Conservation (phyloP, 2,113 vertebrate species). For the Zosterops japonicus region DNA sequence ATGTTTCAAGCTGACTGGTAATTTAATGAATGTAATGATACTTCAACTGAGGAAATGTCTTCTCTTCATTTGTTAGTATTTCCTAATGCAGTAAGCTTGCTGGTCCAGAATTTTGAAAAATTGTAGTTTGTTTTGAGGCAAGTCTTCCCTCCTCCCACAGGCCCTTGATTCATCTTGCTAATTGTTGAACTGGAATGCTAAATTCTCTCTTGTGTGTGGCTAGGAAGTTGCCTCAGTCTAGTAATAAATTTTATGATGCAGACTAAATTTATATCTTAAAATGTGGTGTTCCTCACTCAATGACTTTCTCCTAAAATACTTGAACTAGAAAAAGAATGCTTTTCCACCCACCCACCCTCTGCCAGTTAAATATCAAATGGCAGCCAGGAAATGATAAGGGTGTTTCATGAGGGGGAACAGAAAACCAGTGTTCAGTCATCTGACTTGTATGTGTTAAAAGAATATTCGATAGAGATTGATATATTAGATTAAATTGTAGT, state of each 20-base stretch:
- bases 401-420: not conserved
- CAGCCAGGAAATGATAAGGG: conserved; percentile 32
- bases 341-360: conserved; percentile 40
- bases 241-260: conserved; percentile 10
- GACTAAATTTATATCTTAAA: not conserved
- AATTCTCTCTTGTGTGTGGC: not conserved
- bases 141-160: not conserved
- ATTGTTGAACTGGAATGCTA: not conserved
- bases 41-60: not conserved
- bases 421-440: not conserved
- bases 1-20: not conserved
- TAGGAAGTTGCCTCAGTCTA: conserved; percentile 12
- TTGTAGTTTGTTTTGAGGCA: not conserved
- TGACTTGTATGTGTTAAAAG: not conserved
- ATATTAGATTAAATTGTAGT: not conserved
- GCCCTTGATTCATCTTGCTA: not conserved
- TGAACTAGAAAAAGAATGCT: conserved; percentile 28
- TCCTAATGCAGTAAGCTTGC: not conserved
- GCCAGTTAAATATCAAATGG: conserved; percentile 46
- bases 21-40: not conserved
- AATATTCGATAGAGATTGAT: not conserved
- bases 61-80: not conserved
- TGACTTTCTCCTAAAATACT: conserved; percentile 45
- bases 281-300: not conserved
- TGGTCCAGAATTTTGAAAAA: not conserved